A percentile compares a stretch with the other conserved stretches of the same genome.
phyloP scores from a whole-genome alignment of 2,113 vertebrate genomes.

The Orientallactaga bullata region DNA sequence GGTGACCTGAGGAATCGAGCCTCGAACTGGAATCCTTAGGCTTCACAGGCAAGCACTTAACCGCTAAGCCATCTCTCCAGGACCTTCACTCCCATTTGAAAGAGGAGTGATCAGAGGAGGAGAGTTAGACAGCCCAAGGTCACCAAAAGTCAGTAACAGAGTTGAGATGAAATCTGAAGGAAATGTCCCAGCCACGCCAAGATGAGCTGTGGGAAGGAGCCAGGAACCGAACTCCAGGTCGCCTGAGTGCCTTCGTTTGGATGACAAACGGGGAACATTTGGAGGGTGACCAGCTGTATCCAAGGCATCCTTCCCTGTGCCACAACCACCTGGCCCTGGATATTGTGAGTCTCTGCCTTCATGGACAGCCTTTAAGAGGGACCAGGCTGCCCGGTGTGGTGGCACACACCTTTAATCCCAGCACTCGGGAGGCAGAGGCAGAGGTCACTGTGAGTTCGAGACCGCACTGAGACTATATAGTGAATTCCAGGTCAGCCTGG shows the following conservation, averaged over 20 bases:
- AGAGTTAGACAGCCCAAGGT: neutral
- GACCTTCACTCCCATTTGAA: neutral
- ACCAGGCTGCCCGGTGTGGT: no score
- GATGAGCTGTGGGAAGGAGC: neutral
- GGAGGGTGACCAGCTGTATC: neutral
- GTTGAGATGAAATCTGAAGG: neutral
- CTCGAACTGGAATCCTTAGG: no score
- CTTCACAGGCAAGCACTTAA: no score
- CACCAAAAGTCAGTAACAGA: neutral
- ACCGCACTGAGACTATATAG: no score
- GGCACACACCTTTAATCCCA: no score
- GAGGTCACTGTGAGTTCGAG: no score
- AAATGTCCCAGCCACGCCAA: fast-evolving
- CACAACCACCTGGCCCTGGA: neutral
- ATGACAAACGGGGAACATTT: neutral
- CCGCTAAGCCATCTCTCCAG: no score
- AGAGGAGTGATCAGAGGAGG: neutral
- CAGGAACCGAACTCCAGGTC: neutral
- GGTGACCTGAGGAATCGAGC: no score
- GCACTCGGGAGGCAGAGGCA: no score
- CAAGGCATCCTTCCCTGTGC: neutral
- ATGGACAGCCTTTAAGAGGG: neutral
- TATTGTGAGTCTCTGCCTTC: neutral
- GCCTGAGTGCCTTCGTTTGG: neutral
- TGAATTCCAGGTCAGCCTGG: no score